phyloP scores from a whole-genome alignment of 1,140 invertebrate species.

The Trichomalopsis sarcophagae region DNA sequence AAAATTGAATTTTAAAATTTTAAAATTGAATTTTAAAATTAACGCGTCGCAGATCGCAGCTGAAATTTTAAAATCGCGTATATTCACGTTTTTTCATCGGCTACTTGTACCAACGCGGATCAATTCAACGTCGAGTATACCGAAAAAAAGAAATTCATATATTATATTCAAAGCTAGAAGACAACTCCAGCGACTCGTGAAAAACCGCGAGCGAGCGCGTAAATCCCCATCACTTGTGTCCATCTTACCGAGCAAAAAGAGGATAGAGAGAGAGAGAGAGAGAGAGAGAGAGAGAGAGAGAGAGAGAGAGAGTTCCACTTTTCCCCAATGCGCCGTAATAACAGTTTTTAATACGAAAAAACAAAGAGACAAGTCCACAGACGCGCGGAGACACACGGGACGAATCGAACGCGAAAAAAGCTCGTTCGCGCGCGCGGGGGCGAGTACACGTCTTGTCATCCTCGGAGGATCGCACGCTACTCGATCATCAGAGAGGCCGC shows the following conservation, averaged over 20 bases:
- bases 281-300: neutral
- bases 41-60: neutral
- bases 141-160: neutral
- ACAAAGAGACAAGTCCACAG: neutral
- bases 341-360: slow-evolving; percentile 38
- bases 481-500: slow-evolving; percentile 57
- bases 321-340: slow-evolving; percentile 22
- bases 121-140: neutral
- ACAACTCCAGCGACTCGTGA: neutral
- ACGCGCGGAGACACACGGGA: too few species aligned
- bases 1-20: slow-evolving; percentile 18
- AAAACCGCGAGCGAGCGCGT: neutral
- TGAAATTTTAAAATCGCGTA: slow-evolving; percentile 7
- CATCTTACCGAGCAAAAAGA: neutral
- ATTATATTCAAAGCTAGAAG: neutral
- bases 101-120: too few species aligned
- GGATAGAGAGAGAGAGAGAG: neutral
- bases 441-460: slow-evolving; percentile 34
- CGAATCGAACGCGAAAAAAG: slow-evolving; percentile 3
- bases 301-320: neutral
- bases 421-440: neutral
- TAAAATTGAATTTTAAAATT: slow-evolving; percentile 14
- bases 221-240: neutral
- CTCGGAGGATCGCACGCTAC: slow-evolving; percentile 32
- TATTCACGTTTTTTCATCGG: too few species aligned